Evolutionary conservation across 1,140 invertebrate species (phyloP).

Genomic region (Heliothis subflexa): DNA sequence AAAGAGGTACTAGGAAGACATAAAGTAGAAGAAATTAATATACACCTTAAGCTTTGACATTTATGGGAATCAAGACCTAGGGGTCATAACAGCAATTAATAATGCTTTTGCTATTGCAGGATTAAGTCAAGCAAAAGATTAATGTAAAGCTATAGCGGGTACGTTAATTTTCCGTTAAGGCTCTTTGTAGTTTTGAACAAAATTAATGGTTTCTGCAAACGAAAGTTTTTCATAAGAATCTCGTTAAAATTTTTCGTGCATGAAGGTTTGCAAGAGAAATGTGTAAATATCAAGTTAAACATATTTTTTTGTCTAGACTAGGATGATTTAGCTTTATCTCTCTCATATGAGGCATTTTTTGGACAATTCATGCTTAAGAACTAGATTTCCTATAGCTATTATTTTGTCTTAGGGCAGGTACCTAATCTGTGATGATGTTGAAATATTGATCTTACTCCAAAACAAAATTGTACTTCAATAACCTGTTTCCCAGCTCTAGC

Average conservation of each 20-base stretch:
- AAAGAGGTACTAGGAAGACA: too few species aligned
- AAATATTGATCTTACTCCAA: background rate
- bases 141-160: background rate
- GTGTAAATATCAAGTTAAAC: background rate
- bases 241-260: slow-evolving; percentile 3
- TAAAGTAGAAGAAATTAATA: too few species aligned
- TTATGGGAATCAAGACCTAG: background rate
- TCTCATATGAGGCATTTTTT: too few species aligned
- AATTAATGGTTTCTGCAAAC: slow-evolving; percentile 15
- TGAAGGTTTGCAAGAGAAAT: background rate
- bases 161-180: background rate
- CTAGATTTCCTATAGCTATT: too few species aligned
- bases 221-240: slow-evolving; percentile 13
- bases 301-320: background rate
- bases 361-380: too few species aligned
- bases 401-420: too few species aligned
- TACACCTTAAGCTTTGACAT: background rate
- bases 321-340: background rate
- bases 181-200: background rate
- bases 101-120: background rate
- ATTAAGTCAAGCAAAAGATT: background rate
- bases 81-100: background rate
- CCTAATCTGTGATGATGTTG: too few species aligned
- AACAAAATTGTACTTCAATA: slow-evolving; percentile 1
- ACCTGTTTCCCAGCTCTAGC: slow-evolving; percentile 10